phyloP scores from a whole-genome alignment of 2,888 invertebrate genomes.

The Plebejus anna region DNA sequence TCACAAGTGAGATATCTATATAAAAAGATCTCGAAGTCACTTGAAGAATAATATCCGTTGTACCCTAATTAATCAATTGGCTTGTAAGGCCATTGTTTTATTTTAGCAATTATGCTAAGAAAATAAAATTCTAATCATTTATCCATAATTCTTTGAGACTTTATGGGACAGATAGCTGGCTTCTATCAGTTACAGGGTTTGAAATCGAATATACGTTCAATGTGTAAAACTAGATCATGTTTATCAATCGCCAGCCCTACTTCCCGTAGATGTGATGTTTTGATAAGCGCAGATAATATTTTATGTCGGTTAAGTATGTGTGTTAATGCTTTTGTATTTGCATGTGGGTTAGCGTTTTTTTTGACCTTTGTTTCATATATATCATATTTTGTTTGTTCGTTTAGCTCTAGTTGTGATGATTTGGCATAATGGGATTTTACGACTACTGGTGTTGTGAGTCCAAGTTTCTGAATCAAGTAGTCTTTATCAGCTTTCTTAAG shows the following conservation, averaged over 20 bases:
- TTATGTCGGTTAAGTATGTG: conserved; percentile 37
- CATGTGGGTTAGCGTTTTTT: conserved; percentile 33
- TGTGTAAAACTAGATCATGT: not conserved
- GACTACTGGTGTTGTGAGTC: not conserved
- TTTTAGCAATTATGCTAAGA: too few relatives aligned
- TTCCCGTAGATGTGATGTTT: conserved; percentile 48
- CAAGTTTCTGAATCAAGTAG: not conserved
- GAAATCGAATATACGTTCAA: not conserved
- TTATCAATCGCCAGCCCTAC: conserved; percentile 48
- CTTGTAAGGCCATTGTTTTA: not conserved
- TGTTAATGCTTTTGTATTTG: conserved; percentile 37
- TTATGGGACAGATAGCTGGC: not conserved
- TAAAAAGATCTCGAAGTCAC: too few relatives aligned
- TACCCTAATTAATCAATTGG: not conserved
- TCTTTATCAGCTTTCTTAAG: not conserved
- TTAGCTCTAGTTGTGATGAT: conserved; percentile 19
- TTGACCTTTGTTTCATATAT: conserved; percentile 33
- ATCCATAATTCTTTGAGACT: not conserved
- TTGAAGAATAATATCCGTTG: not conserved
- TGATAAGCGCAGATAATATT: conserved; percentile 37
- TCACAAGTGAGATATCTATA: not conserved
- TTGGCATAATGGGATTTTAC: not conserved
- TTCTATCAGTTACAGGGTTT: not conserved
- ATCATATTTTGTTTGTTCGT: conserved; percentile 29
- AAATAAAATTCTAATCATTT: too few relatives aligned